phyloP scores from a whole-genome alignment of 2,113 vertebrate genomes.

The Poecilia latipinna region DNA sequence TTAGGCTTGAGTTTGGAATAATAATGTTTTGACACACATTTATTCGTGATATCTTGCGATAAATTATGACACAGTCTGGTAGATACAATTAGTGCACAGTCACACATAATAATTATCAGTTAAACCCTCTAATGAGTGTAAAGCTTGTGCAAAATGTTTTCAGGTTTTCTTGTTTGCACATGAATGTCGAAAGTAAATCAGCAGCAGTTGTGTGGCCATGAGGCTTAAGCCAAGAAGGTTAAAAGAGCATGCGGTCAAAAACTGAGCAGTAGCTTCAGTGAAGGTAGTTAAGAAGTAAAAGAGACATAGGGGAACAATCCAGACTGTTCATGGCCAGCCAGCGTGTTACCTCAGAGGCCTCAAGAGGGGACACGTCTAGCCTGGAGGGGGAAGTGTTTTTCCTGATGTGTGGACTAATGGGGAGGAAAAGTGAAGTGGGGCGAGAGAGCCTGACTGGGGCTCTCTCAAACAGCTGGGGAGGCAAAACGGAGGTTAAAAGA shows the following conservation, averaged over 20 bases:
- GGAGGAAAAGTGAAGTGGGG: slow-evolving; percentile 75
- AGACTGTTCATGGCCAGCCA: slow-evolving; percentile 48
- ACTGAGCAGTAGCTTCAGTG: slow-evolving; percentile 7
- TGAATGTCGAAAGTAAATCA: not conserved
- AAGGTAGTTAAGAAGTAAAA: slow-evolving; percentile 39
- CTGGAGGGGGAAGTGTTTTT: slow-evolving; percentile 75
- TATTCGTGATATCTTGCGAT: not conserved
- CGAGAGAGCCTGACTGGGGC: slow-evolving; percentile 67
- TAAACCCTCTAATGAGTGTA: not conserved
- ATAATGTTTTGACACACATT: not conserved
- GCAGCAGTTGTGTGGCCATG: not conserved
- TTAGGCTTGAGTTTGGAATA: not conserved
- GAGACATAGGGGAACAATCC: slow-evolving; percentile 36
- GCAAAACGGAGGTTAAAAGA: slow-evolving; percentile 31
- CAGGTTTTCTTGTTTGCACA: not conserved
- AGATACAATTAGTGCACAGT: not conserved
- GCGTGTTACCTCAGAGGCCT: slow-evolving; percentile 87
- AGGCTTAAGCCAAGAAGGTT: not conserved
- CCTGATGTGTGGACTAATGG: slow-evolving; percentile 75
- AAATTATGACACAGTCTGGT: not conserved
- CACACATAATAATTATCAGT: not conserved
- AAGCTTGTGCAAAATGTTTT: not conserved
- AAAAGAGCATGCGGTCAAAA: not conserved
- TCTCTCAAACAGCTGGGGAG: slow-evolving; percentile 89
- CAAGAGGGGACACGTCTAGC: slow-evolving; percentile 76